Evolutionary conservation across 1,140 invertebrate genomes (phyloP).

Genomic region (Bombus turneri): DNA sequence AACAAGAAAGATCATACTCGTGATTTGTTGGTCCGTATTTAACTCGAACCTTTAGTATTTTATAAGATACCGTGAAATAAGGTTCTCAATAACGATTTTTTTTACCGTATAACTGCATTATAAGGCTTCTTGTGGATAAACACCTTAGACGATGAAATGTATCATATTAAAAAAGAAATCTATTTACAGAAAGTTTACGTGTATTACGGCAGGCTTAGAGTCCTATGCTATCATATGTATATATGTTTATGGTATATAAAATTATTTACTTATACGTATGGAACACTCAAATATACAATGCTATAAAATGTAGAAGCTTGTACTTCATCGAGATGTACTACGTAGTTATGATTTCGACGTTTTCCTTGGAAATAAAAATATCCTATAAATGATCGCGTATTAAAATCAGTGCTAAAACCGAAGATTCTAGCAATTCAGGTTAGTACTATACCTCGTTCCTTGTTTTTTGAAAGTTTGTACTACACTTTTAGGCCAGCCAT

Average conservation of each 20-base stretch:
- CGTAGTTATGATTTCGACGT: conserved; percentile 11
- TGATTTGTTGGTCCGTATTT: conserved; percentile 26
- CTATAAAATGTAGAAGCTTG: conserved; percentile 69
- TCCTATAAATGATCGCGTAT: conserved; percentile 12
- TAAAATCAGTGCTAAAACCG: conserved; percentile 26
- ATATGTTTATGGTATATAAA: conserved; percentile 62
- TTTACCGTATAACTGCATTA: neutral
- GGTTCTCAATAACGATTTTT: conserved; percentile 1
- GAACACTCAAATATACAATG: conserved; percentile 65
- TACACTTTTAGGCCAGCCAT: conserved; percentile 68
- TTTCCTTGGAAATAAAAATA: conserved; percentile 15
- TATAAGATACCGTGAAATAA: neutral
- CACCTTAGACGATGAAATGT: conserved; percentile 12
- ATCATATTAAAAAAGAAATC: conserved; percentile 40
- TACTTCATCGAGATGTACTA: conserved; percentile 52
- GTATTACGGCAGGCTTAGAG: conserved; percentile 44
- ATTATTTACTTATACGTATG: conserved; percentile 63
- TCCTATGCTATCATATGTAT: conserved; percentile 11
- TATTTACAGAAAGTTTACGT: conserved; percentile 55
- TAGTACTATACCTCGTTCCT: conserved; percentile 28
- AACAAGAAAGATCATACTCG: conserved; percentile 26
- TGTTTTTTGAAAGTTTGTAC: conserved; percentile 66
- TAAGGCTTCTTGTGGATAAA: conserved; percentile 3
- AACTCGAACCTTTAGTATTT: conserved; percentile 9
- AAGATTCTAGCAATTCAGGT: conserved; percentile 15